Base-by-base conservation (phyloP, 1,140 invertebrate species). In the Platorchestia sp. region DNA sequence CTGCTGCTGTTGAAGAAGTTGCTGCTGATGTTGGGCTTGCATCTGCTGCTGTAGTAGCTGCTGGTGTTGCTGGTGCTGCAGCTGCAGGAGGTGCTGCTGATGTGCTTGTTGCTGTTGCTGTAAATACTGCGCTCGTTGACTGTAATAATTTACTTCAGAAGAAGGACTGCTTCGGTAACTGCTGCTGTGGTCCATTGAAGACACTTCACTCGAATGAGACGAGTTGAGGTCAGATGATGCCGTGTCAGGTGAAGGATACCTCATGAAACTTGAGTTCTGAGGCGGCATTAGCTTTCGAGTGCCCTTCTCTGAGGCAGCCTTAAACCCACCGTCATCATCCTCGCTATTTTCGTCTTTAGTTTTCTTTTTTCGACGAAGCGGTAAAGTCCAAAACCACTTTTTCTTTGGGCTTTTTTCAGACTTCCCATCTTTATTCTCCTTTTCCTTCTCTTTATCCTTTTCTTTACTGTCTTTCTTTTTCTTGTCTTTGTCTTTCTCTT, bases 381-480 rank as follows among this genome's bases (percentile, higher is more conserved):
- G 96, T 45, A 96, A 95, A 45, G 96, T 96, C 96, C 96, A 96
- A 93, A 96, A 96, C 96, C 96, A 96, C 53, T 96, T 96, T 75
- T 96, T 96, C 96, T 96, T 96, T 0, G 95, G 91, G 19, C 96
- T 95, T 89, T 96, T 96, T 95, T 96, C 96, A 90, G 96, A 96
- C 95, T 96, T 96, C 27, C 91, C 75, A 36, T 96, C 96, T 45
- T 96, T 96, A 95, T 96, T 96, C 95, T 96, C 96, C 59, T 96
- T 96, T 43, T 96, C 95, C 75, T 96, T 96, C 45, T 96, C 96
- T 95, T 96, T 96, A 7, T 96, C 95, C 86, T 96, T 96, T 43
- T 90, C 87, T 44, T 90, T 90, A 45, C 36, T 90, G 45, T 93
- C 91, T 93, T 93, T 93, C 91, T 93, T 93, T 45, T 93, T 93